Conservation (phyloP, 1,140 invertebrate species). For the Sinonovacula constricta region DNA sequence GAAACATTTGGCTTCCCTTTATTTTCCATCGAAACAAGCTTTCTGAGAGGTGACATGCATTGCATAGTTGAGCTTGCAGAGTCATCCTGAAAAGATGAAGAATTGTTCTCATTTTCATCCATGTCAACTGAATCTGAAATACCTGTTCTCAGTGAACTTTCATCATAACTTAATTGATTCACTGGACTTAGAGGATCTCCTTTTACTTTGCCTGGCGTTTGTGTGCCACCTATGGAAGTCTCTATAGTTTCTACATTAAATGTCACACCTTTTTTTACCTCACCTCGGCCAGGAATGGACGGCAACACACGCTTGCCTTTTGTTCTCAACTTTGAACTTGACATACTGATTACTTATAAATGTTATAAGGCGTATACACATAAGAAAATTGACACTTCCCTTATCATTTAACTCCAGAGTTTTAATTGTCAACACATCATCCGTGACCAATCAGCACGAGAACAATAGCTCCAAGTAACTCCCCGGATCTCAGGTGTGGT, state of each 20-base stretch:
- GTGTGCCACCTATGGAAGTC: slow-evolving; percentile 75
- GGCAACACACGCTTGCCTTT: slow-evolving; percentile 43
- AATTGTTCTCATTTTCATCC: background rate
- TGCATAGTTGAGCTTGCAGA: background rate
- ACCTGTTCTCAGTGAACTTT: slow-evolving; percentile 32
- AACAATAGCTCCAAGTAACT: background rate
- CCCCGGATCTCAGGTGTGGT: background rate
- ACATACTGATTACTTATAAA: slow-evolving; percentile 35
- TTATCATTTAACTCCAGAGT: slow-evolving; percentile 6
- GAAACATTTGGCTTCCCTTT: slow-evolving; percentile 17
- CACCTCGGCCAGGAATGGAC: slow-evolving; percentile 27
- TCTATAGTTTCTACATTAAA: slow-evolving; percentile 72
- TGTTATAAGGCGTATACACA: too few relatives aligned
- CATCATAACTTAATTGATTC: slow-evolving; percentile 39
- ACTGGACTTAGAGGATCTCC: slow-evolving; percentile 56
- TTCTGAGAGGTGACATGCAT: background rate
- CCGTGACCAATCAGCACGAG: background rate
- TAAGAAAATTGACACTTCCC: slow-evolving; percentile 26
- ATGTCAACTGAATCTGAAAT: slow-evolving; percentile 34
- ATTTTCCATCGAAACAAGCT: background rate
- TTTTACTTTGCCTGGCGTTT: slow-evolving; percentile 67
- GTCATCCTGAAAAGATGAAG: background rate
- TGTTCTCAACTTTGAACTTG: slow-evolving; percentile 8
- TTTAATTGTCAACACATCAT: background rate
- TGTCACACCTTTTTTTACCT: slow-evolving; percentile 55